Conservation (phyloP, 2,113 vertebrate species). For the Tyto alba region DNA sequence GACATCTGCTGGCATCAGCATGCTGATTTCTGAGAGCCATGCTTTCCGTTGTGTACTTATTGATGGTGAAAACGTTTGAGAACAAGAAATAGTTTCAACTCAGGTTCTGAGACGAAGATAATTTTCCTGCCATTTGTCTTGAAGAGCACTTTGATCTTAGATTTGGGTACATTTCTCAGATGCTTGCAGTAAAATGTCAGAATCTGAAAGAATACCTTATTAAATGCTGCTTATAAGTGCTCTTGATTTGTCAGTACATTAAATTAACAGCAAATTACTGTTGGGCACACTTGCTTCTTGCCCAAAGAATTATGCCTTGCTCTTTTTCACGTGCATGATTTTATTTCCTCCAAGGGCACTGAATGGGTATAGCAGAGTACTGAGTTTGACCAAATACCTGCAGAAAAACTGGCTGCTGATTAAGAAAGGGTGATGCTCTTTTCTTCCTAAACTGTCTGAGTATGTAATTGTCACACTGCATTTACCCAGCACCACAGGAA, state of each 20-base stretch:
- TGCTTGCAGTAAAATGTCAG: neutral
- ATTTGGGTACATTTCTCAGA: neutral
- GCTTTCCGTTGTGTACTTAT: neutral
- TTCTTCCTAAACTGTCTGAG: neutral
- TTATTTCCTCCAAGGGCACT: neutral
- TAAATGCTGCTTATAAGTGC: neutral
- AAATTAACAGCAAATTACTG: neutral
- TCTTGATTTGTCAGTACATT: neutral
- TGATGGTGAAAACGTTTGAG: neutral
- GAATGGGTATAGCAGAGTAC: neutral
- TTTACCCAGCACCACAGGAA: neutral
- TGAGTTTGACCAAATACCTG: neutral
- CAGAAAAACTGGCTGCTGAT: neutral
- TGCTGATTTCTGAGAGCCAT: neutral
- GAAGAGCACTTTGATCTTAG: neutral
- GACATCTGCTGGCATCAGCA: neutral
- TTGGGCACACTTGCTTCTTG: neutral
- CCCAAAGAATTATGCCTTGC: neutral
- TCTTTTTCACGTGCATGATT: accelerated
- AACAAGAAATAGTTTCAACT: neutral
- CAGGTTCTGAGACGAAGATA: neutral
- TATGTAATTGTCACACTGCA: neutral
- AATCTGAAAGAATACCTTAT: neutral
- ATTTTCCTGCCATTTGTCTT: neutral
- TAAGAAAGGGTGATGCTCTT: neutral